Conservation (phyloP, 1,140 invertebrate genomes). For the Goniozus legneri region DNA sequence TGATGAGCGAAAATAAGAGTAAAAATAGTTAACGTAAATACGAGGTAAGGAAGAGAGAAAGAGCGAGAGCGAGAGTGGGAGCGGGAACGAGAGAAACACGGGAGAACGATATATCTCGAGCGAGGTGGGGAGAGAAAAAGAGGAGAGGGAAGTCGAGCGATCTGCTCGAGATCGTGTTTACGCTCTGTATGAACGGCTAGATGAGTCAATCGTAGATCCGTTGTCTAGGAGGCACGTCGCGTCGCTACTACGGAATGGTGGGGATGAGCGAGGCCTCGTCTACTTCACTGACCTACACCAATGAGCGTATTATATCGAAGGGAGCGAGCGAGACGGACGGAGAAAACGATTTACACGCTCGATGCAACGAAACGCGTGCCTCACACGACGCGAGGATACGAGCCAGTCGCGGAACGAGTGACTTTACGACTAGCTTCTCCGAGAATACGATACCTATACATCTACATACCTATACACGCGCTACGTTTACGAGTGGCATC, state of each 20-base stretch:
- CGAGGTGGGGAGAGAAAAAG: neutral
- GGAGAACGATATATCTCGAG: neutral
- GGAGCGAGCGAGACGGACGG: conserved; percentile 13
- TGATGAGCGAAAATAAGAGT: neutral
- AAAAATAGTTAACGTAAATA: too few relatives aligned
- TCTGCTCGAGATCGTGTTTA: conserved; percentile 34
- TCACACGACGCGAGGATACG: too few relatives aligned
- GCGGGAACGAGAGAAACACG: neutral
- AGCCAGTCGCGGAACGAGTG: too few relatives aligned
- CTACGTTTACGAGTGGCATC: too few relatives aligned
- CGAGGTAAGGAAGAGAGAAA: too few relatives aligned
- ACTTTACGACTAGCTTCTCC: too few relatives aligned
- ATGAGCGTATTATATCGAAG: conserved; percentile 20
- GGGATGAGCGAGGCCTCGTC: conserved; percentile 25
- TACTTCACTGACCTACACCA: conserved; percentile 53
- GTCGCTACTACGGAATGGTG: conserved; percentile 13
- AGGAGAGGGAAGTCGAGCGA: neutral
- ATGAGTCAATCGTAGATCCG: conserved; percentile 52
- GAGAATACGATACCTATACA: too few relatives aligned
- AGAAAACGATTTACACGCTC: too few relatives aligned
- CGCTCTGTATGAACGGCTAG: conserved; percentile 41
- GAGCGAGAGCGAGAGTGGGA: neutral
- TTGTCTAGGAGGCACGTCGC: conserved; percentile 42
- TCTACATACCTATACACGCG: too few relatives aligned
- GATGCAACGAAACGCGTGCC: too few relatives aligned